phyloP scores from a whole-genome alignment of 2,888 invertebrate genomes.

The Oegoconia quadripuncta region DNA sequence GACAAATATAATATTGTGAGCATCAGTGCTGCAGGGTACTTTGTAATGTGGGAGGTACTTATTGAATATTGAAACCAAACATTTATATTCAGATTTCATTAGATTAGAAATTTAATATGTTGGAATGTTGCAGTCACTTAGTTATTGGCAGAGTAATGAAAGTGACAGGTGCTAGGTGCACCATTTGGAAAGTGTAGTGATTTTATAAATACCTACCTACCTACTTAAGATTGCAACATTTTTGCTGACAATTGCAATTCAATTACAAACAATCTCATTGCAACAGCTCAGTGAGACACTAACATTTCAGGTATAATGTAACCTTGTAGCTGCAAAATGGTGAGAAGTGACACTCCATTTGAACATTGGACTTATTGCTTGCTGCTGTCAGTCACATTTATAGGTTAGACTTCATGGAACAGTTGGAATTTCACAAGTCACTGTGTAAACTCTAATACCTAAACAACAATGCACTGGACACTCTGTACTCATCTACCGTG shows the following conservation, averaged over 20 bases:
- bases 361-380: slow-evolving; percentile 65
- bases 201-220: no score
- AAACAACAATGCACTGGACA: slow-evolving; percentile 30
- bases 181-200: slow-evolving; percentile 2
- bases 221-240: neutral
- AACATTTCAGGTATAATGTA: slow-evolving; percentile 30
- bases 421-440: slow-evolving; percentile 34
- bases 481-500: slow-evolving; percentile 43
- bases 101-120: no score
- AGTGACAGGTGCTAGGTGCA: neutral
- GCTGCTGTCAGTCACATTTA: slow-evolving; percentile 60
- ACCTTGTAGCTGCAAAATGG: slow-evolving; percentile 51
- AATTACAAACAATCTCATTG: slow-evolving; percentile 13
- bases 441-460: slow-evolving; percentile 31
- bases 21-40: no score
- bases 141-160: no score
- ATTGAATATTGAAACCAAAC: no score
- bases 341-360: slow-evolving; percentile 51
- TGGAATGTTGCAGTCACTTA: no score
- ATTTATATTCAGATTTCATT: no score
- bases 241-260: neutral
- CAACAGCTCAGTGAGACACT: slow-evolving; percentile 25
- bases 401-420: slow-evolving; percentile 58
- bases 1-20: no score
- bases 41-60: no score